Percentiles rank a stretch among this genome's conserved stretches.
Evolutionary conservation across 53 echinoderm and acorn worm genomes (phyloP).

Genomic region (Luidia sarsii): DNA sequence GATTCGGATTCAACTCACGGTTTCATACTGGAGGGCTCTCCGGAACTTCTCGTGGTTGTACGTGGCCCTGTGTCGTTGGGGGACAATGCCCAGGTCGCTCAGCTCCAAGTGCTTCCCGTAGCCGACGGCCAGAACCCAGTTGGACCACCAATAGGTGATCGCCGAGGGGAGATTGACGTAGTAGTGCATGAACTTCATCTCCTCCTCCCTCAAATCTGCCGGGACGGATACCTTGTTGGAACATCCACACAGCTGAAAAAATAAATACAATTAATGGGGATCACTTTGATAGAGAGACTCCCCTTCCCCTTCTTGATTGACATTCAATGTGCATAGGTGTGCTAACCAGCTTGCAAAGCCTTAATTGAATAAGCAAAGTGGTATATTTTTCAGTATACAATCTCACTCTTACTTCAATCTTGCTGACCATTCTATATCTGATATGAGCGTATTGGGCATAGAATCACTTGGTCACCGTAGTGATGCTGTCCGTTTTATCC

Average conservation of each 20-base stretch:
- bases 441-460: no score
- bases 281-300: not conserved
- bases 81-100: constrained; percentile 46
- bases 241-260: not conserved
- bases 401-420: not conserved
- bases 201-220: not conserved
- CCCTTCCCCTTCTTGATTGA: not conserved
- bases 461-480: no score
- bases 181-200: constrained; percentile 42
- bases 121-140: constrained; percentile 43
- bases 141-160: constrained; percentile 39
- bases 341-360: not conserved
- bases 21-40: constrained; percentile 8
- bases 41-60: constrained; percentile 28
- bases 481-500: no score
- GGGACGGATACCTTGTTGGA: not conserved
- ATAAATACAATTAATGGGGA: no score
- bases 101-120: constrained; percentile 42
- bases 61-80: constrained; percentile 29
- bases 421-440: not conserved
- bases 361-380: not conserved
- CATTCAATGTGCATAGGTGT: not conserved
- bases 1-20: not conserved
- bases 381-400: no score
- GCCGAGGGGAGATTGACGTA: constrained; percentile 44